These are phyloP conservation scores for Phoenicopterus ruber DNA, from an alignment of 2,113 vertebrate genomes.

Conservation along the genomic window DNA sequence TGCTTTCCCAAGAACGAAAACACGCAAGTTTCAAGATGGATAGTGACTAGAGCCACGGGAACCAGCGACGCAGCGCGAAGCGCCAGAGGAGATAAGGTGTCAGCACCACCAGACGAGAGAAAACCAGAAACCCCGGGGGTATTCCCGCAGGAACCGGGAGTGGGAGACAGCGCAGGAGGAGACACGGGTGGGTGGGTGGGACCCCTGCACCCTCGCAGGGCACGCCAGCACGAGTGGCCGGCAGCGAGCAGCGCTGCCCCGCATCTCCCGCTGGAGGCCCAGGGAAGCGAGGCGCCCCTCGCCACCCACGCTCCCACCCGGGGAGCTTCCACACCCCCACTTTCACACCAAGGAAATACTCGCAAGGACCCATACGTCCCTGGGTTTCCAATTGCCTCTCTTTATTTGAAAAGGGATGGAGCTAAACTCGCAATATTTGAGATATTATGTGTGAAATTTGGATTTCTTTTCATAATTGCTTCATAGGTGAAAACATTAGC, in stretches of 20 bases:
- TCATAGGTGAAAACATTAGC: accelerated
- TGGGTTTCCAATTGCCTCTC: neutral
- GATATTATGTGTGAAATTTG: accelerated
- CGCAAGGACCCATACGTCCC: accelerated
- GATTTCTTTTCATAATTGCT: neutral
- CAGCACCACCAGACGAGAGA: neutral
- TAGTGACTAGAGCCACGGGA: neutral
- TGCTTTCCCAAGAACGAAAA: neutral
- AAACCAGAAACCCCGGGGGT: too few relatives aligned
- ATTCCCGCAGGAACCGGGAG: accelerated
- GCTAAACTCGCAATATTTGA: neutral
- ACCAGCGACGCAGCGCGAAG: neutral
- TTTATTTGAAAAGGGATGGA: neutral
- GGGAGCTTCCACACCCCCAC: neutral
- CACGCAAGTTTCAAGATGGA: neutral
- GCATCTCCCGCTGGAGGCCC: too few relatives aligned
- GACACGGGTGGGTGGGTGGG: accelerated
- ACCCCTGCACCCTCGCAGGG: too few relatives aligned
- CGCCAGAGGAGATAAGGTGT: neutral
- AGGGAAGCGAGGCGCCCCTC: accelerated
- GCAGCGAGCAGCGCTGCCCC: accelerated
- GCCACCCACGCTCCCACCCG: neutral
- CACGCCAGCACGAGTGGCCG: accelerated
- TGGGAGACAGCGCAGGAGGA: neutral
- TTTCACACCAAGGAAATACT: too few relatives aligned